phyloP scores from a whole-genome alignment of 2,888 invertebrate species.

The Ceraclea dissimilis region DNA sequence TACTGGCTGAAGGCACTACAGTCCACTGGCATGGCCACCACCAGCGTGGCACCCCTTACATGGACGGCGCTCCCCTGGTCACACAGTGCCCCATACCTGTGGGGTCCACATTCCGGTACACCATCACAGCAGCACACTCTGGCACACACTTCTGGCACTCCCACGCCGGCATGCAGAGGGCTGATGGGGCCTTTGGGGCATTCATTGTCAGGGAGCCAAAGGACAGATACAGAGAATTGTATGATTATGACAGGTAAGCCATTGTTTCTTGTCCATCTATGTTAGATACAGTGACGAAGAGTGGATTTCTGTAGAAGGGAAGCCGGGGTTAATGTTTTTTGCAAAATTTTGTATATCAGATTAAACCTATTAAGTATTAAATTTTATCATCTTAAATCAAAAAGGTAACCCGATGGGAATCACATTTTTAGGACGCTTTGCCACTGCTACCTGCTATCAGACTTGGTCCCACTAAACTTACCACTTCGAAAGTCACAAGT shows the following conservation, averaged over 20 bases:
- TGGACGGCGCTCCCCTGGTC: constrained; percentile 83
- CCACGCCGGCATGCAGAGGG: constrained; percentile 71
- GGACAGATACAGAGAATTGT: constrained; percentile 58
- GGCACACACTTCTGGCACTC: constrained; percentile 82
- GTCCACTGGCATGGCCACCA: constrained; percentile 93
- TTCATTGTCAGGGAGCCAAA: constrained; percentile 64
- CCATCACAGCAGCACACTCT: constrained; percentile 61
- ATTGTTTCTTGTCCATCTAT: neutral
- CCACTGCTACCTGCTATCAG: too few species aligned
- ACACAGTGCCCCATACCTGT: constrained; percentile 80
- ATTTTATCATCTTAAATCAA: too few species aligned
- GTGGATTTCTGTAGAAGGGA: too few species aligned
- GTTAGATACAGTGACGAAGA: too few species aligned
- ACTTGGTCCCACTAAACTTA: too few species aligned
- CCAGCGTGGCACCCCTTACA: constrained; percentile 68
- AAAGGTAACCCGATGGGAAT: too few species aligned
- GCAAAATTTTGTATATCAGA: too few species aligned
- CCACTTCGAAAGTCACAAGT: too few species aligned
- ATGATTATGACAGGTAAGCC: constrained; percentile 63
- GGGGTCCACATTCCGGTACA: constrained; percentile 66
- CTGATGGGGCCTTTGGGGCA: constrained; percentile 77
- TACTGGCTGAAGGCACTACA: constrained; percentile 74
- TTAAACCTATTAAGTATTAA: too few species aligned
- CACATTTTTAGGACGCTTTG: too few species aligned
- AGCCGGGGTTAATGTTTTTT: too few species aligned